Conservation (phyloP, 2,113 vertebrate genomes). For the Sinocyclocheilus anshuiensis region DNA sequence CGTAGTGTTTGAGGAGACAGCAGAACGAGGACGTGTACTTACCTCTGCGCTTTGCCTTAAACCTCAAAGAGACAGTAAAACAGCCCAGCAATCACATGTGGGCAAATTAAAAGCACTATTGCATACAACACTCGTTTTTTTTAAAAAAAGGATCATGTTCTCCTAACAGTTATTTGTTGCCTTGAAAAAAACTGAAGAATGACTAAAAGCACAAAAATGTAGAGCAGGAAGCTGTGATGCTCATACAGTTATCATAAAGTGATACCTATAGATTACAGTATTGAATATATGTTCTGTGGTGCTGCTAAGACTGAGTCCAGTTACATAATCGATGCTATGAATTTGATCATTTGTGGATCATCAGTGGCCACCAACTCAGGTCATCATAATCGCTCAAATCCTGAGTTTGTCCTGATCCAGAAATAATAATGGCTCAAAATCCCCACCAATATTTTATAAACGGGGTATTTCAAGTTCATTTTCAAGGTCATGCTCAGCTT, state of each 20-base stretch:
- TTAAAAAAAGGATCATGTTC: neutral
- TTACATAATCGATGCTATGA: neutral
- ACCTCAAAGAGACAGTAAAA: slow-evolving; percentile 38
- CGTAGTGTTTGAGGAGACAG: neutral
- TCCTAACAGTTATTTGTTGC: neutral
- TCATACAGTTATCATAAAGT: too few relatives aligned
- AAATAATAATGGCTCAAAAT: neutral
- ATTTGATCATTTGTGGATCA: neutral
- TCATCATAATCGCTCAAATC: neutral
- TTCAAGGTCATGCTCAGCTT: neutral
- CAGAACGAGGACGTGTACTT: slow-evolving; percentile 28
- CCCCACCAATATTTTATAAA: neutral
- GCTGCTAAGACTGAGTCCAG: too few relatives aligned
- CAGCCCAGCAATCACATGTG: slow-evolving; percentile 39
- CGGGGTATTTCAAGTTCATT: neutral
- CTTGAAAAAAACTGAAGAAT: neutral
- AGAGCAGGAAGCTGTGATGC: neutral
- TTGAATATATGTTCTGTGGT: too few relatives aligned
- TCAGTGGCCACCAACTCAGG: too few relatives aligned
- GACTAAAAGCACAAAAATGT: neutral
- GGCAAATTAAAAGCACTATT: neutral
- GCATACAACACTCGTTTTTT: neutral
- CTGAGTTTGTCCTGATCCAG: neutral
- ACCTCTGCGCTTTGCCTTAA: slow-evolving; percentile 43
- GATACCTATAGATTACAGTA: too few relatives aligned